phyloP scores from a whole-genome alignment of 2,113 vertebrate genomes.

The Tychaedon coryphoeus region DNA sequence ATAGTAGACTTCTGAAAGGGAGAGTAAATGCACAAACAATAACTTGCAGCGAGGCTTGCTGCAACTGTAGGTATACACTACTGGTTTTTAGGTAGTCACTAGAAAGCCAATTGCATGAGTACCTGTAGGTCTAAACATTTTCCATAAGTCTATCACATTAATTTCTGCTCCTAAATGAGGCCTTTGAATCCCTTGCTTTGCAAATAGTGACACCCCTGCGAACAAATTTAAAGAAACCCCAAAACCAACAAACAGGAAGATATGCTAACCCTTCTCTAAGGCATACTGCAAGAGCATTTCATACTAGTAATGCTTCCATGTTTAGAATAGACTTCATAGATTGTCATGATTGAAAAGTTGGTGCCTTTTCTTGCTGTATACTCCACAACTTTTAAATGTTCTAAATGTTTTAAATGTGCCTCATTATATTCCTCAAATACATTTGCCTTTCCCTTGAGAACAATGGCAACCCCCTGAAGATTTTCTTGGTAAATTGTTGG shows the following conservation, averaged over 20 bases:
- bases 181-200: not conserved
- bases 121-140: not conserved
- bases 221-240: not conserved
- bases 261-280: not conserved
- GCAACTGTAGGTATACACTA: accelerated
- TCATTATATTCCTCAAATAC: not conserved
- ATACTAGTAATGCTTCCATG: not conserved
- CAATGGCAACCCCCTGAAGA: not conserved
- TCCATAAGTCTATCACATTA: not conserved
- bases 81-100: not conserved
- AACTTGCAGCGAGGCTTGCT: not conserved
- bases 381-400: not conserved
- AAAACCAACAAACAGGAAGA: not conserved
- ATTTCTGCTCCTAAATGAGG: not conserved
- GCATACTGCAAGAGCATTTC: not conserved
- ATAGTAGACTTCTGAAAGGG: not conserved
- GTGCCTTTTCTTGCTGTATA: not conserved
- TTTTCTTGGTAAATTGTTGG: not conserved
- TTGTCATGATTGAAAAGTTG: not conserved
- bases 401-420: too few relatives aligned
- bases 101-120: not conserved
- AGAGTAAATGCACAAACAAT: not conserved
- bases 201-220: not conserved
- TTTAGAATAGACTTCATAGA: not conserved
- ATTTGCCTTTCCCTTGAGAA: not conserved